These are phyloP conservation scores for Rhizoglyphus robini DNA, from an alignment of 1,140 invertebrate species.

Conservation along the genomic window DNA sequence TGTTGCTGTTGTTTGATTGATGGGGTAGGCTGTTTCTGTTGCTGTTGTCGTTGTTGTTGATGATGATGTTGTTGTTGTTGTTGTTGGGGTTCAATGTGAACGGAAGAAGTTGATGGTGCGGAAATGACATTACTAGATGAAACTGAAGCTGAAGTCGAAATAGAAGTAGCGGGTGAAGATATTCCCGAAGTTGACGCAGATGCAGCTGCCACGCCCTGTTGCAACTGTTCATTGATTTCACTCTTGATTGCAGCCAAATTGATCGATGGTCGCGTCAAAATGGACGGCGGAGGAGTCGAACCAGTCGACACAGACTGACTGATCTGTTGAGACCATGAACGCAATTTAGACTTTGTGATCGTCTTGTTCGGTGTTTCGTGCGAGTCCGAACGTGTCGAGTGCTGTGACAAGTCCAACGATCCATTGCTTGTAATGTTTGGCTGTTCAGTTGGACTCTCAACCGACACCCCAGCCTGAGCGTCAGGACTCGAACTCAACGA, in stretches of 20 bases:
- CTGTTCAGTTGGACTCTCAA: not conserved
- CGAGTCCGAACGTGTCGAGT: not conserved
- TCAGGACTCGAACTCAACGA: no score
- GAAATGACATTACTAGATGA: not conserved
- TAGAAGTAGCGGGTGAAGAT: not conserved
- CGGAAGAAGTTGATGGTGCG: not conserved
- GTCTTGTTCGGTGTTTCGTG: not conserved
- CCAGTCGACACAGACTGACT: not conserved
- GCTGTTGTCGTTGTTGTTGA: not conserved
- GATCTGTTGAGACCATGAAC: slow-evolving; percentile 15
- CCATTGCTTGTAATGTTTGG: not conserved
- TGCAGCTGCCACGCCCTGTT: not conserved
- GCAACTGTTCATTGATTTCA: not conserved
- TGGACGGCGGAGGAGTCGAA: not conserved
- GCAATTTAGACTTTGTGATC: slow-evolving; percentile 13
- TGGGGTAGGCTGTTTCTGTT: not conserved
- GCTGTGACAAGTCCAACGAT: no score
- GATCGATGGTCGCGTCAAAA: not conserved
- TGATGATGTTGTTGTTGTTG: not conserved
- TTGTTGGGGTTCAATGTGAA: no score
- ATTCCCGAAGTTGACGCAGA: not conserved
- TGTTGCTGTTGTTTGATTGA: not conserved
- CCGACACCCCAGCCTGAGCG: no score
- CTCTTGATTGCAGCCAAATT: not conserved
- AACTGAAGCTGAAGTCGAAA: not conserved